Evolutionary conservation across 2,113 vertebrate species (phyloP), one percentile per base, ranked within the genome.

Genomic region (Mesembrinibis cayennensis): DNA sequence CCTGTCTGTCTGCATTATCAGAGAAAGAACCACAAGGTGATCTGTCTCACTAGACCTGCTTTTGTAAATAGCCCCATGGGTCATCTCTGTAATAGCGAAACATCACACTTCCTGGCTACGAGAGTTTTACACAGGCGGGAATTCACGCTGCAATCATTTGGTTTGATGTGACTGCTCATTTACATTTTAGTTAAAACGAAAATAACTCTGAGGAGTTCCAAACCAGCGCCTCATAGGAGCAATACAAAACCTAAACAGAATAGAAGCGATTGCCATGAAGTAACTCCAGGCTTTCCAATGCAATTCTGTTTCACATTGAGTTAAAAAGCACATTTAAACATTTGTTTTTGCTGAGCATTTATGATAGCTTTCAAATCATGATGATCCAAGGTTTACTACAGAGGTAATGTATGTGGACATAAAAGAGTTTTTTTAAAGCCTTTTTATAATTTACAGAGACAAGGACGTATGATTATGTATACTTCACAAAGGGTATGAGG

Each of bases 151-250:
- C 72, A 81, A 58, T 95, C 63, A 82, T 77, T 92, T 79, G n/a
- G 26, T 47, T 86, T 81, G 83, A 87, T 89, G 47, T 69, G 77
- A 78, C 83, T 90, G 55, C 74, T 96, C 89, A 89, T 96, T 83
- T 96, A 92, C 70, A 72, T 90, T 85, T 83, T 16, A 81, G 76
- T 86, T 88, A 81, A 70, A 92, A 86, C 5, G 45, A 95, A 95
- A 95, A 89, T 66, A 95, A 59, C 59, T 80, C 81, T 18, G 38
- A 93, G 66, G 67, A 84, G 36, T 76, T 87, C 80, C 72, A 95
- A 92, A 89, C 32, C 79, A 62, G 4, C 7, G 18, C 62, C 70
- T 96, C 80, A 56, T n/a, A 76, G 83, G 82, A 89, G 56, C 95
- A 65, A 67, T 61, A 32, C 23, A 83, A 73, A 80, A 19, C 42